Conservation (phyloP, 2,797 vertebrate species). For the Sciurus carolinensis region DNA sequence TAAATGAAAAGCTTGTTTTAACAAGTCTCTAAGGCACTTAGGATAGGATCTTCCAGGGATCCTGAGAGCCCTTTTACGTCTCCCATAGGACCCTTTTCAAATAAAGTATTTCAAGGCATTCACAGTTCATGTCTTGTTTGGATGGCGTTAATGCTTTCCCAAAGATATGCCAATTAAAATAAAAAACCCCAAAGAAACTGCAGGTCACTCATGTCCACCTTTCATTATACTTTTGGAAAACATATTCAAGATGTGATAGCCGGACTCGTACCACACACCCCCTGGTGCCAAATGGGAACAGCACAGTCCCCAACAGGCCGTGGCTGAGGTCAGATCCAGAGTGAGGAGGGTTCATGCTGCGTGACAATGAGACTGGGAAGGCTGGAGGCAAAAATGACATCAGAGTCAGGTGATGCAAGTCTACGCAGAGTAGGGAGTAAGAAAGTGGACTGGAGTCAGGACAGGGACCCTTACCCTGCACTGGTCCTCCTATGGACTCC, state of each 20-base stretch:
- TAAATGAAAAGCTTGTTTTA: constrained; percentile 83
- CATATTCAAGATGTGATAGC: neutral
- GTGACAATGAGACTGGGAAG: neutral
- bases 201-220: neutral
- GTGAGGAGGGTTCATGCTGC: neutral
- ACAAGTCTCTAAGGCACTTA: constrained; percentile 79
- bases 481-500: rapidly evolving
- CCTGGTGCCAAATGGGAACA: neutral
- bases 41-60: constrained; percentile 75
- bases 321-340: constrained; percentile 18
- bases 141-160: constrained; percentile 65
- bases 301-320: neutral
- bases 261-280: neutral
- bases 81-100: constrained; percentile 77
- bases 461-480: neutral
- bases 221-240: constrained; percentile 62
- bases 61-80: constrained; percentile 61
- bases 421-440: neutral
- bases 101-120: constrained; percentile 79
- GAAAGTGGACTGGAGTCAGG: neutral
- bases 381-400: neutral
- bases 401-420: neutral
- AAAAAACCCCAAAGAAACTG: constrained; percentile 73
- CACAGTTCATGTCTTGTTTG: constrained; percentile 69
- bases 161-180: constrained; percentile 85